Conservation (phyloP, 2,113 vertebrate species). For the Ochotona curzoniae region DNA sequence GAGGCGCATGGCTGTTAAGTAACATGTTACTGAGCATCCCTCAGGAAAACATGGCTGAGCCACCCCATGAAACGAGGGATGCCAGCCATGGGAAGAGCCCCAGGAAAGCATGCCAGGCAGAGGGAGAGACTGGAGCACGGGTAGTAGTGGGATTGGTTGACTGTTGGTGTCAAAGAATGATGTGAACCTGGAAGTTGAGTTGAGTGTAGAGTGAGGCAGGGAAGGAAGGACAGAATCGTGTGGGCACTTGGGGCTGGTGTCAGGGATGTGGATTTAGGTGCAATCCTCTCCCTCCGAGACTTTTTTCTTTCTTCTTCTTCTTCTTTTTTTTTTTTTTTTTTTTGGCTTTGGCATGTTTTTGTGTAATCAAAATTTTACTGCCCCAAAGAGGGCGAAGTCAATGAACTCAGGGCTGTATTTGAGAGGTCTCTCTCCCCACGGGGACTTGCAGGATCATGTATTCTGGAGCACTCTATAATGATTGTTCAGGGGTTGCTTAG, state of each 20-base stretch:
- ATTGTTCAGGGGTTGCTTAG: constrained; percentile 10
- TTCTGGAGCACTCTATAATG: not conserved
- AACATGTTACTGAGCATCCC: no score
- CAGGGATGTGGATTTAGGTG: not conserved
- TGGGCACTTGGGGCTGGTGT: not conserved
- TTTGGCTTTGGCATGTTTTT: not conserved
- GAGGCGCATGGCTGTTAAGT: not conserved
- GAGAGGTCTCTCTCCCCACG: not conserved
- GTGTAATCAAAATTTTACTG: constrained; percentile 13
- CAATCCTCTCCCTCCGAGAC: no score
- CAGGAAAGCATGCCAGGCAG: not conserved
- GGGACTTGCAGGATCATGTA: not conserved
- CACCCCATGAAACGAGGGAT: not conserved
- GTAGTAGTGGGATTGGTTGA: not conserved
- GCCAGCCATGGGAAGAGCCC: not conserved
- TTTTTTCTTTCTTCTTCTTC: no score
- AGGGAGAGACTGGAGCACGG: not conserved
- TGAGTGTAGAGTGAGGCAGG: not conserved
- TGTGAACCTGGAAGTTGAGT: not conserved
- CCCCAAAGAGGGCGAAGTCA: not conserved
- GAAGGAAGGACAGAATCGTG: not conserved
- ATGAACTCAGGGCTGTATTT: not conserved
- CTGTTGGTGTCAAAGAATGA: not conserved
- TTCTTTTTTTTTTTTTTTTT: no score
- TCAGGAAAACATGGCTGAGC: not conserved